A percentile compares a stretch with the other conserved stretches of the same genome.
Evolutionary conservation across 1,140 invertebrate species (phyloP).

Genomic region (Pararge aegeria): DNA sequence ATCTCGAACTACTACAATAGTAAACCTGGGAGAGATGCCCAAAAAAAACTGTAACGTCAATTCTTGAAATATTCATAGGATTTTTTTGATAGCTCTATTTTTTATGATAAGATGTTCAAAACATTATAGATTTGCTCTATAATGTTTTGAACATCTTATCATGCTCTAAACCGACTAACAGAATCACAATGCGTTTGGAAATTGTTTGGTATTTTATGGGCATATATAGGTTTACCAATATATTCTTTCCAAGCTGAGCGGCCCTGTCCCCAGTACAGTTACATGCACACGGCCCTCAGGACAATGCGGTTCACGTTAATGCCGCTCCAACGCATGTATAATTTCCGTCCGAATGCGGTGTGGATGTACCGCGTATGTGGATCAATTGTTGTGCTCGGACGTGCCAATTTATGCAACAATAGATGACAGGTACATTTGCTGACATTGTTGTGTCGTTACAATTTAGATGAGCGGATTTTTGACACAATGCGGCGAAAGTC

Average conservation of each 20-base stretch:
- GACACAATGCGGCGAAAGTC: neutral
- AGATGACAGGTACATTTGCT: slow-evolving; percentile 6
- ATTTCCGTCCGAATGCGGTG: slow-evolving; percentile 1
- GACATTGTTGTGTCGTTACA: slow-evolving; percentile 3
- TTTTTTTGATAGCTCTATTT: too few relatives aligned
- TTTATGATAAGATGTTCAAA: too few relatives aligned
- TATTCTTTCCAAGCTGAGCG: neutral
- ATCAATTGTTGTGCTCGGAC: slow-evolving; percentile 9
- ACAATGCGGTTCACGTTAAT: slow-evolving; percentile 1
- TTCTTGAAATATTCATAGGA: too few relatives aligned
- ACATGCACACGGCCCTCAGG: neutral
- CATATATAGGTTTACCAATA: too few relatives aligned
- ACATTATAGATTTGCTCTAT: too few relatives aligned
- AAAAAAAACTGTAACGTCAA: too few relatives aligned
- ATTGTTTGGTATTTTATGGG: too few relatives aligned
- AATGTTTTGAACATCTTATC: too few relatives aligned
- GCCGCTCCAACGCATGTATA: neutral
- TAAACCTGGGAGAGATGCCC: too few relatives aligned
- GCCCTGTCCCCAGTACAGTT: neutral
- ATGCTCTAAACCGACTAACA: too few relatives aligned
- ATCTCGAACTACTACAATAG: too few relatives aligned
- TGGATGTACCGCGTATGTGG: neutral
- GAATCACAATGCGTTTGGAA: too few relatives aligned
- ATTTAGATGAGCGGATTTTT: neutral
- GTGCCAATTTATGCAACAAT: slow-evolving; percentile 5